Percentiles rank a stretch among this genome's conserved stretches.
phyloP scores from a whole-genome alignment of 2,888 invertebrate genomes.

The Blastobasis adustella region DNA sequence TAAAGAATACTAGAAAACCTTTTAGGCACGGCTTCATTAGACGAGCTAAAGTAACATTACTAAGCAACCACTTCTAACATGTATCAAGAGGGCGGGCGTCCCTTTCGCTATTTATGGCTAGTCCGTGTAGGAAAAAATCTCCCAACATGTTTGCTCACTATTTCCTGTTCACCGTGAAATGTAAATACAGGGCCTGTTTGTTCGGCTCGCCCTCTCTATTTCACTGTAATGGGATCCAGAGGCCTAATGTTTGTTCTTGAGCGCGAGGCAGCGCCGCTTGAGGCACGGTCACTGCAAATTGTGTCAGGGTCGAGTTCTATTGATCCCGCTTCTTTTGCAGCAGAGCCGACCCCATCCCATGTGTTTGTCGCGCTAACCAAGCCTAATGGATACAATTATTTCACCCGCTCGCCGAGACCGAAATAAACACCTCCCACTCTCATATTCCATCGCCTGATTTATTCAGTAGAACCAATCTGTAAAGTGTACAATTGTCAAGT shows the following conservation, averaged over 20 bases:
- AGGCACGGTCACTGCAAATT: slow-evolving; percentile 58
- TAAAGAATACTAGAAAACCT: too few species aligned
- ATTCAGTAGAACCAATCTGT: too few species aligned
- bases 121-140: slow-evolving; percentile 1
- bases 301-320: slow-evolving; percentile 69
- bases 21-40: too few species aligned
- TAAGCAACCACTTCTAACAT: too few species aligned
- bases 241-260: slow-evolving; percentile 59
- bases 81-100: too few species aligned
- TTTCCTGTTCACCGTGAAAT: slow-evolving; percentile 11
- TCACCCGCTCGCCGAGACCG: slow-evolving; percentile 10
- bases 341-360: slow-evolving; percentile 45
- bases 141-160: slow-evolving; percentile 15
- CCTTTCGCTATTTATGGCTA: too few species aligned
- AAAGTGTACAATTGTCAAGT: too few species aligned
- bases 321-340: slow-evolving; percentile 62
- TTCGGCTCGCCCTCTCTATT: slow-evolving; percentile 29
- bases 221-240: slow-evolving; percentile 39
- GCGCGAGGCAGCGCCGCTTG: slow-evolving; percentile 40
- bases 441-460: too few species aligned
- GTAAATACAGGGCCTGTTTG: slow-evolving; percentile 33
- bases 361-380: slow-evolving; percentile 42
- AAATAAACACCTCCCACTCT: too few species aligned
- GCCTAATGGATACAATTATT: slow-evolving; percentile 40
- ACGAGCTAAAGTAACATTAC: too few species aligned